Base-by-base conservation (phyloP, 1,140 invertebrate species). In the Spodoptera frugiperda region DNA sequence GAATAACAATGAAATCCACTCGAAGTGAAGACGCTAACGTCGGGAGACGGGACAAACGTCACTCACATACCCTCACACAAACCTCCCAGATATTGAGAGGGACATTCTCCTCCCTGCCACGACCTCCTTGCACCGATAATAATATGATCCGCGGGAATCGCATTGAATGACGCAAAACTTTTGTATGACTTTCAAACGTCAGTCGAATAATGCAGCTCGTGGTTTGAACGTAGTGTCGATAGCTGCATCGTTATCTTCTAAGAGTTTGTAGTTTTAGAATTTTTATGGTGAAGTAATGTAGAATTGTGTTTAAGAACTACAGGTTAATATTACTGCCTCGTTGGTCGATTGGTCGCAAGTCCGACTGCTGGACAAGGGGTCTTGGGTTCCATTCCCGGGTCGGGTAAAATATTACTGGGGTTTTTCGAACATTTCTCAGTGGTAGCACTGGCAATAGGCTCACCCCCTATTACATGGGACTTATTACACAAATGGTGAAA, bases 11-110 rank as follows among this genome's bases (percentile, higher is more conserved):
- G 57, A 61, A 61, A 61, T 61, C 57, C 57, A 61, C 57, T 61
- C 33, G 57, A 61, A 61, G 57, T 44, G 30, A 33, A 61, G 57
- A 59, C 57, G 57, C 15, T 59, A 61, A 44, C 57, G 65, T 70
- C 3, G 25, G 48, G 25, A 51, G 15, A 59, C 25, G 21, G 33
- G 39, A 39, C 46, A 51, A 30, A 70, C 78, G 80, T 78, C 82
- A 72, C 71, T 80, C 82, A 51, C 61, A 33, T 12, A 11, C n/a
- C 17, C 57, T 44, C 57, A 11, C 30, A 15, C 25, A n/a, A 4
- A 30, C 14, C 30, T 61, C 33, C 75, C 70, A 78, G 78, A 85
- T 84, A 84, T 85, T 83, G 81, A 87, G 78, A 85, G 51, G 74
- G 76, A 74, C 57, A 59, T 48, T 76, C 74, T 57, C 53, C 48